phyloP scores from a whole-genome alignment of 2,113 vertebrate species.

The Salminus brasiliensis region DNA sequence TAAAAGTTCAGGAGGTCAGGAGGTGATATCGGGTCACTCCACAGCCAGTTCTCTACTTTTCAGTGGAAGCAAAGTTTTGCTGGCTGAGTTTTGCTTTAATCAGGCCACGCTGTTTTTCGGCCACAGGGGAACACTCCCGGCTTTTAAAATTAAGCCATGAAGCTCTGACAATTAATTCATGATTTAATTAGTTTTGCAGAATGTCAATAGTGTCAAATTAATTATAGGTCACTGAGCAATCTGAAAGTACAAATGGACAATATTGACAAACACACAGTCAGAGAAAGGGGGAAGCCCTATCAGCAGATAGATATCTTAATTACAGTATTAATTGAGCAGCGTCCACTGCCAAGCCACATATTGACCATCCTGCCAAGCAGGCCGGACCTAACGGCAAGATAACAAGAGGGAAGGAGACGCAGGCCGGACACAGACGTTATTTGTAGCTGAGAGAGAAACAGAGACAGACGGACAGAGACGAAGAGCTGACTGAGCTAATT shows the following conservation, averaged over 20 bases:
- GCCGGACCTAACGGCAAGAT: slow-evolving; percentile 4
- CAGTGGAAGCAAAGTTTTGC: not conserved
- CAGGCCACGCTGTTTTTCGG: not conserved
- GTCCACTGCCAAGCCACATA: slow-evolving; percentile 20
- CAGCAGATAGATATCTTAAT: slow-evolving; percentile 39
- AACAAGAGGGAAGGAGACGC: not conserved
- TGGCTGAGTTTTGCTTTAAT: not conserved
- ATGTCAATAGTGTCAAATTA: slow-evolving; percentile 47
- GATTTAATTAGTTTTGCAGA: slow-evolving; percentile 32
- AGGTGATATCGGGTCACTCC: too few relatives aligned
- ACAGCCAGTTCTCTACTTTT: not conserved
- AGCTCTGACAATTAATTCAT: slow-evolving; percentile 35
- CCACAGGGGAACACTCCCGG: not conserved
- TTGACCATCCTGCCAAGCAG: not conserved
- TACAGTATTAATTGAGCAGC: slow-evolving; percentile 39
- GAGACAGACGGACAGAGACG: not conserved
- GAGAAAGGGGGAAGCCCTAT: slow-evolving; percentile 5
- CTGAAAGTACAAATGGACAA: slow-evolving; percentile 40
- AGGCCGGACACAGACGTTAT: not conserved
- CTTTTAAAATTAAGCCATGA: not conserved
- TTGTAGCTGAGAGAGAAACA: slow-evolving; percentile 1
- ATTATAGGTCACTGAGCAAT: slow-evolving; percentile 41
- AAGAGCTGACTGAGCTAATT: not conserved
- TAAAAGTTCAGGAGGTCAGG: too few relatives aligned
- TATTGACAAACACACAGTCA: slow-evolving; percentile 47